These are phyloP conservation scores for Aplocera efformata DNA, from an alignment of 2,888 invertebrate genomes.

Conservation along the genomic window DNA sequence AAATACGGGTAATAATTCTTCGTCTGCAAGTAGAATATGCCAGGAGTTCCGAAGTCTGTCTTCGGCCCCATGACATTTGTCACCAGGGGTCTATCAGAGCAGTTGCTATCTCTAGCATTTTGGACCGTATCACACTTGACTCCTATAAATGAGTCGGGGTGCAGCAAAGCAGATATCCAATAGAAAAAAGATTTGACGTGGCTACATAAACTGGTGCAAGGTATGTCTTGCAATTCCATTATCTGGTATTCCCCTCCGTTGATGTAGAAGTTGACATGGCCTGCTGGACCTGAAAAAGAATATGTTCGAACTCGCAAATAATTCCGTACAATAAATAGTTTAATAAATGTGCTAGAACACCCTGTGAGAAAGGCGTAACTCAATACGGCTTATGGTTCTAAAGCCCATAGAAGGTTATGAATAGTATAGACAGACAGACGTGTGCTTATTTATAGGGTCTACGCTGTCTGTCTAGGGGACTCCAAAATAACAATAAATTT, in stretches of 20 bases:
- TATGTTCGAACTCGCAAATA: no score
- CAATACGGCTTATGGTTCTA: no score
- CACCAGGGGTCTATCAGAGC: conserved; percentile 31
- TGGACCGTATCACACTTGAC: conserved; percentile 35
- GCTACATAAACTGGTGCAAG: conserved; percentile 31
- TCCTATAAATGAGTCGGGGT: conserved; percentile 32
- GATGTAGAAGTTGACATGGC: conserved; percentile 36
- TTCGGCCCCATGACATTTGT: conserved; percentile 29
- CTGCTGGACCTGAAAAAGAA: conserved; percentile 22
- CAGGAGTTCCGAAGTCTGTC: conserved; percentile 33
- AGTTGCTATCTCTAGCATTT: conserved; percentile 31
- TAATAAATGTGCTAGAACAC: no score
- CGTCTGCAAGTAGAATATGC: conserved; percentile 41
- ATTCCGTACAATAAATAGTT: no score
- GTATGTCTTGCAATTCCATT: conserved; percentile 16
- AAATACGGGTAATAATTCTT: conserved; percentile 36
- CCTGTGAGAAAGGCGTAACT: no score
- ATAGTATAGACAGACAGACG: no score
- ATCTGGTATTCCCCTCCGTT: conserved; percentile 40
- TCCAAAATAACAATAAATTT: no score
- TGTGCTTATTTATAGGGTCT: no score
- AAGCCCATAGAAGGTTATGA: no score
- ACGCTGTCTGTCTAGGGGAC: no score
- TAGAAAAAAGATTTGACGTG: conserved; percentile 24
- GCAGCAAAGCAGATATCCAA: conserved; percentile 30